phyloP scores from a whole-genome alignment of 2,113 vertebrate species.

The Micronycteris hirsuta region DNA sequence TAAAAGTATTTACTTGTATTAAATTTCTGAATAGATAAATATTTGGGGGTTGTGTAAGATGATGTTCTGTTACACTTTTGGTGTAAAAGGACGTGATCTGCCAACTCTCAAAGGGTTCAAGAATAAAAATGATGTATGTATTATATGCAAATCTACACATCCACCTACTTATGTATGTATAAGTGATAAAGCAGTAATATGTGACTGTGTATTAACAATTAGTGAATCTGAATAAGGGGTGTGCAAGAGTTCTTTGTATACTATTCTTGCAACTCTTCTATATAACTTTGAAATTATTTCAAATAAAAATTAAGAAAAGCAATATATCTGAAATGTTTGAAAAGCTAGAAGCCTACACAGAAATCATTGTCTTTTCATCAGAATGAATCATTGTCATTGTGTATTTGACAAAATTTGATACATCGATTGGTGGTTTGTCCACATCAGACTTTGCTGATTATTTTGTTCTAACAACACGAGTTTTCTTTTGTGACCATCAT shows the following conservation, averaged over 20 bases:
- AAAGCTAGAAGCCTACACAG: neutral
- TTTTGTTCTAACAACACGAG: neutral
- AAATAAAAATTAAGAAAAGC: conserved; percentile 27
- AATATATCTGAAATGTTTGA: neutral
- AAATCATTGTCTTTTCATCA: neutral
- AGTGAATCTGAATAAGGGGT: neutral
- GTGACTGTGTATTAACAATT: neutral
- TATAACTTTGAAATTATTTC: conserved; percentile 28
- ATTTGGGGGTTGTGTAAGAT: neutral
- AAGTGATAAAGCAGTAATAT: neutral
- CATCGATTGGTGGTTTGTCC: conserved; percentile 7
- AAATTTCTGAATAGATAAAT: neutral
- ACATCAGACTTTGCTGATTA: conserved; percentile 21
- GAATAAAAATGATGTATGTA: neutral
- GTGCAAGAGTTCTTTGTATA: neutral
- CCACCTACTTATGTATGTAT: neutral
- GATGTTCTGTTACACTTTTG: neutral
- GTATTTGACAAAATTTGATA: conserved; percentile 35
- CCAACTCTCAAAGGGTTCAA: neutral
- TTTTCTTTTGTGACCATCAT: conserved; percentile 21
- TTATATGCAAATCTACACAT: neutral
- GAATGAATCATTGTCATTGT: neutral
- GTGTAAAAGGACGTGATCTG: neutral
- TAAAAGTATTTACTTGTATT: neutral
- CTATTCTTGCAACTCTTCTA: neutral